Base-by-base conservation (phyloP, 2,888 invertebrate genomes). In the Sylvicola fuscatus region DNA sequence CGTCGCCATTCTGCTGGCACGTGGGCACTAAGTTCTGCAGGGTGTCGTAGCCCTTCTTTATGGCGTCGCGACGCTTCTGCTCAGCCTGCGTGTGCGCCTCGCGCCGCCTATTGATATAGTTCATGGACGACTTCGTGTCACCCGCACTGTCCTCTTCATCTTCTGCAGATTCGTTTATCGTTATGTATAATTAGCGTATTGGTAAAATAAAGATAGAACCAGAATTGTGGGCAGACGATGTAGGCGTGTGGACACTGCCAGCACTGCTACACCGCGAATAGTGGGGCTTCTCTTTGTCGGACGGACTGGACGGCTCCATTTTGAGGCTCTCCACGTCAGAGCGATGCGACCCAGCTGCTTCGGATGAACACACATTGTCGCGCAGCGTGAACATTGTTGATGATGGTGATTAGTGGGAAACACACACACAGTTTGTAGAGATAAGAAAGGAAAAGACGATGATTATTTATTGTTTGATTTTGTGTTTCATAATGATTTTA, bases 1-100 rank as follows among this genome's bases (percentile, higher is more conserved):
- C 71, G 55, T 93, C 93, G 21, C 21, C 21, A 28, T 80, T 79
- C 51, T 89, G 84, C 53, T 89, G 87, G 50, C 93, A 93, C 36
- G 83, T 87, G 0, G 93, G 93, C 10, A 95, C 92, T 42, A 93
- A 61, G 47, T 82, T 81, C 58, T 92, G 92, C 13, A 95, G 64
- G 3, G 83, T 82, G 56, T 93, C 92, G 55, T 95, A 95, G 1
- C 93, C 93, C 56, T 87, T 90, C 59, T 93, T 95, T 41, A 95
- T 95, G 2, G 93, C 92, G 68, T 95, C 93, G 49, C 93, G 68
- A 43, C 95, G 67, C 53, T 93, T 93, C 56, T 95, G 93, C 57
- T 95, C 95, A 3, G 95, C 93, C 62, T 92, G 70, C 1, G 93
- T 93, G 53, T 93, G 93, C 4, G 93, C 93, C 56, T 93, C 92